Evolutionary conservation across 1,140 invertebrate species (phyloP).

Genomic region (Drosophila sturtevanti): DNA sequence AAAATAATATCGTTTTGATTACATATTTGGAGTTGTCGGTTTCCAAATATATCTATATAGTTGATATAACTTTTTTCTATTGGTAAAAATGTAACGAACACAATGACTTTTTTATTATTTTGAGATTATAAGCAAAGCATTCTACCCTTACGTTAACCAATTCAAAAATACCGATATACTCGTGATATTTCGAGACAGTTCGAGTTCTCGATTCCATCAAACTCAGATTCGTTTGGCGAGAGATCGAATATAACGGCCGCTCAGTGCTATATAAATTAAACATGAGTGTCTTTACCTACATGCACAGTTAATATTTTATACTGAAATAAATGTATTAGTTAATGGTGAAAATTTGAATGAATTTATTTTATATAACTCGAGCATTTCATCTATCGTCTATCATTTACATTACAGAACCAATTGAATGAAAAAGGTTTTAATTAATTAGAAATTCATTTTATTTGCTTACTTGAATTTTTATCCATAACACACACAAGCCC

Average conservation of each 20-base stretch:
- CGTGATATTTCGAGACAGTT: not conserved
- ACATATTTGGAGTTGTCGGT: too few species aligned
- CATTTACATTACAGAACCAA: not conserved
- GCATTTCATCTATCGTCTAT: not conserved
- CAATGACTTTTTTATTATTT: too few species aligned
- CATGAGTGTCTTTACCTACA: not conserved
- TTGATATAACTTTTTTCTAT: too few species aligned
- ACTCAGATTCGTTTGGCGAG: not conserved
- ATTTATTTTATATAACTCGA: not conserved
- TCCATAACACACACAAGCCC: too few species aligned
- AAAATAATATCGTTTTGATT: too few species aligned
- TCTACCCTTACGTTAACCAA: not conserved
- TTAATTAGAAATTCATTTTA: too few species aligned
- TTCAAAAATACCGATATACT: too few species aligned
- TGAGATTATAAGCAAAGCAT: too few species aligned
- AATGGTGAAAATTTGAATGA: not conserved
- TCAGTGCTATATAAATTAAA: constrained; percentile 1
- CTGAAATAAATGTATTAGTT: not conserved
- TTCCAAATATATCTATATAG: too few species aligned
- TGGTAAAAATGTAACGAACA: too few species aligned
- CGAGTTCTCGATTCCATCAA: not conserved
- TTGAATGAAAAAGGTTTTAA: too few species aligned
- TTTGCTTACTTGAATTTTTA: too few species aligned
- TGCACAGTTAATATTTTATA: constrained; percentile 1
- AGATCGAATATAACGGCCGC: not conserved